Percentiles rank a stretch among this genome's conserved stretches.
Evolutionary conservation across 2,888 invertebrate genomes (phyloP).

Genomic region (Diarsia rubi): DNA sequence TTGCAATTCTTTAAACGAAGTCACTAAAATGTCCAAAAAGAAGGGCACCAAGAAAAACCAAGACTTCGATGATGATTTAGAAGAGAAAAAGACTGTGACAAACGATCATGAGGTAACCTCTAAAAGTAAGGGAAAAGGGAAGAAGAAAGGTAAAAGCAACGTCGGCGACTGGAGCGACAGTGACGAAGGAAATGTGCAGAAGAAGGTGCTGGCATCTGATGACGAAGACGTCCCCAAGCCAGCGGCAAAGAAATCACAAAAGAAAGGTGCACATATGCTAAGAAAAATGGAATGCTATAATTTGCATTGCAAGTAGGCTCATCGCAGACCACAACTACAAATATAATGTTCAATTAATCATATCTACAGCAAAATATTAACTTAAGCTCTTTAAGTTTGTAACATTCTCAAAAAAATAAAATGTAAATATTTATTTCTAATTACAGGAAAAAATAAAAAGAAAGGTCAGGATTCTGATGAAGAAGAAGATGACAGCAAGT

Average conservation of each 20-base stretch:
- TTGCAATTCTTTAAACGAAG: slow-evolving; percentile 15
- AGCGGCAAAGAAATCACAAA: slow-evolving; percentile 87
- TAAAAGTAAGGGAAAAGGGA: slow-evolving; percentile 88
- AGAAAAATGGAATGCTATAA: slow-evolving; percentile 2
- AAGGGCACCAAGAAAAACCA: slow-evolving; percentile 91
- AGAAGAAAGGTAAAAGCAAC: slow-evolving; percentile 87
- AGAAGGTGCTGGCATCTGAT: slow-evolving; percentile 79
- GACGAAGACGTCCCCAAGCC: slow-evolving; percentile 85
- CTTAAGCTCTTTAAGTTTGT: background rate
- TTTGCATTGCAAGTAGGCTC: background rate
- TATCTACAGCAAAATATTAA: background rate
- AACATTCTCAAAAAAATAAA: background rate
- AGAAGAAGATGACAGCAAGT: slow-evolving; percentile 85
- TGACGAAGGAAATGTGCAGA: slow-evolving; percentile 78
- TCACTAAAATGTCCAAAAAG: slow-evolving; percentile 90
- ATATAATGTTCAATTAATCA: background rate
- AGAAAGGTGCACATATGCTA: slow-evolving; percentile 84
- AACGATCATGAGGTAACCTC: slow-evolving; percentile 88
- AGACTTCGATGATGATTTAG: slow-evolving; percentile 90
- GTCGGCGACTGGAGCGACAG: slow-evolving; percentile 87
- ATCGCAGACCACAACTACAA: slow-evolving; percentile 2
- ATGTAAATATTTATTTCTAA: background rate
- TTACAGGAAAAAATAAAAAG: slow-evolving; percentile 86
- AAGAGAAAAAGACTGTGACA: slow-evolving; percentile 78
- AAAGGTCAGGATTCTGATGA: slow-evolving; percentile 85